Conservation (phyloP, 53 echinoderm and acorn worm genomes). For the Paracentrotus lividus region DNA sequence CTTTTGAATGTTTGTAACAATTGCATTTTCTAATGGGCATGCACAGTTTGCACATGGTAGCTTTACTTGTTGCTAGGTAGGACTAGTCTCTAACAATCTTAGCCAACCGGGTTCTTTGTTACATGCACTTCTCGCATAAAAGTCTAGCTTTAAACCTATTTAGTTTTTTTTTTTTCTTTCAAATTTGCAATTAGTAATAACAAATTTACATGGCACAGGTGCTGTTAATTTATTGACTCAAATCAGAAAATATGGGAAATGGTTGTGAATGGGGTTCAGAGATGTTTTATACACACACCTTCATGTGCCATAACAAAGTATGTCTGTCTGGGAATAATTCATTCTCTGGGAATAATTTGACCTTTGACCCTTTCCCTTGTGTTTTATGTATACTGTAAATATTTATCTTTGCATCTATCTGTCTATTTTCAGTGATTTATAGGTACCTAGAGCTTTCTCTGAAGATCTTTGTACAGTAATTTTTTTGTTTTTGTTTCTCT, state of each 20-base stretch:
- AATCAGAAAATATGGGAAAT: not conserved
- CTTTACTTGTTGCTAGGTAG: not conserved
- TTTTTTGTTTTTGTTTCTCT: too few relatives aligned
- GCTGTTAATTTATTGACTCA: too few relatives aligned
- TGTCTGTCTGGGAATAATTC: not conserved
- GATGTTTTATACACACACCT: not conserved
- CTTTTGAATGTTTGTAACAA: not conserved
- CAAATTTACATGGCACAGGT: too few relatives aligned
- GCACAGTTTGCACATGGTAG: not conserved
- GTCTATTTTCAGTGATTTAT: slow-evolving; percentile 35
- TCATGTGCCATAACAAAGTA: not conserved
- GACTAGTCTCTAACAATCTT: not conserved
- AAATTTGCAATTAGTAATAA: too few relatives aligned
- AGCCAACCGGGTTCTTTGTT: not conserved
- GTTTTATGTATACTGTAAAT: not conserved
- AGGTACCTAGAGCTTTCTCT: slow-evolving; percentile 47
- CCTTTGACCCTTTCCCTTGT: not conserved
- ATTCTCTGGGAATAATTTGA: not conserved
- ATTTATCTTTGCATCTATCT: slow-evolving; percentile 18
- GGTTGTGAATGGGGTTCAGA: too few relatives aligned
- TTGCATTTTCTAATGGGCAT: not conserved
- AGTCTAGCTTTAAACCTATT: too few relatives aligned
- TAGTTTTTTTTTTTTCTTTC: too few relatives aligned
- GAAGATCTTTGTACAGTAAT: slow-evolving; percentile 36
- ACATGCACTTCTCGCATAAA: too few relatives aligned